phyloP scores from a whole-genome alignment of 2,888 invertebrate genomes.

The Dicranocentrus wangi region DNA sequence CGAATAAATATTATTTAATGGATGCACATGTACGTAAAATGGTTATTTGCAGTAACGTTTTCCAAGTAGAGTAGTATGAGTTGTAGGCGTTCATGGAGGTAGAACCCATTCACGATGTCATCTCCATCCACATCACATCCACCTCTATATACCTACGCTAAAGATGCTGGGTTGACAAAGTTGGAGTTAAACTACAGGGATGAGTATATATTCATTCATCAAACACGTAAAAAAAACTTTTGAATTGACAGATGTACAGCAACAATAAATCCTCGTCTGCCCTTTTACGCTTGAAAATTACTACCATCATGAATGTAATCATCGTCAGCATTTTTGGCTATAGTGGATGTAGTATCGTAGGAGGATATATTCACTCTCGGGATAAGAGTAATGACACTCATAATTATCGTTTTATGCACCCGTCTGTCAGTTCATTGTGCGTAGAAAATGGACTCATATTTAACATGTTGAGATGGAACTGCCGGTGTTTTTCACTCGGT shows the following conservation, averaged over 20 bases:
- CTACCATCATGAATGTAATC: conserved; percentile 21
- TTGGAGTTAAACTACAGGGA: conserved; percentile 29
- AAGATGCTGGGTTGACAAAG: not conserved
- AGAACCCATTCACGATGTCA: not conserved
- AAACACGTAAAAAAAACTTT: conserved; percentile 44
- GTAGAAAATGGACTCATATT: conserved; percentile 30
- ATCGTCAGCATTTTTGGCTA: conserved; percentile 1
- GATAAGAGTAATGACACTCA: conserved; percentile 46
- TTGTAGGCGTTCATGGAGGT: conserved; percentile 18
- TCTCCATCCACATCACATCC: not conserved
- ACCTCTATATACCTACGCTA: no score
- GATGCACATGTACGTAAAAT: not conserved
- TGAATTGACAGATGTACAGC: conserved; percentile 49
- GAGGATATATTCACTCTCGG: no score
- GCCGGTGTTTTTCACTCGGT: not conserved
- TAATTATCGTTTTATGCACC: conserved; percentile 50
- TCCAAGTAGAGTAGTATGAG: not conserved
- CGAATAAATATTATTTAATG: no score
- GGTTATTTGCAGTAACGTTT: not conserved
- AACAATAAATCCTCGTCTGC: conserved; percentile 45
- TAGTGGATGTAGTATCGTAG: conserved; percentile 7
- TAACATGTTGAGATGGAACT: conserved; percentile 19
- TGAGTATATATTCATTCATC: conserved; percentile 54
- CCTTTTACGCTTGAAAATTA: conserved; percentile 46
- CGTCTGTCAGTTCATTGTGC: conserved; percentile 13